Percentiles rank a stretch among this genome's conserved stretches.
These are phyloP conservation scores for Camptogramma bilineatum DNA, from an alignment of 2,888 invertebrate species.

Conservation along the genomic window DNA sequence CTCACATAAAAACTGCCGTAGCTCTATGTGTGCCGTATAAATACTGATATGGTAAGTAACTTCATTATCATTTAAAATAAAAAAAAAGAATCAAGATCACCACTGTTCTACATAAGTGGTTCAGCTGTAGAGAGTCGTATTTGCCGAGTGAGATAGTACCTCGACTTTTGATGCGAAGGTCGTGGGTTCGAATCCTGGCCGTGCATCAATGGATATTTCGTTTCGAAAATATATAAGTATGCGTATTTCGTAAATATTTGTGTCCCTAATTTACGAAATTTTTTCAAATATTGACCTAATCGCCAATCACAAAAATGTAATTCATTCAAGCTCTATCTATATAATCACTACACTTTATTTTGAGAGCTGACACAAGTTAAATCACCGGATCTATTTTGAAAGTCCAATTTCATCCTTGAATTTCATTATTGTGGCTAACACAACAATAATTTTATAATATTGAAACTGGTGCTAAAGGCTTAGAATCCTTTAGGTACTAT, in stretches of 20 bases:
- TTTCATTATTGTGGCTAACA: background rate
- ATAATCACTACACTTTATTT: background rate
- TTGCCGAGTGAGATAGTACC: too few relatives aligned
- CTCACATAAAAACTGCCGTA: background rate
- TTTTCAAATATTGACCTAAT: too few relatives aligned
- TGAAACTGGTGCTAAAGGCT: background rate
- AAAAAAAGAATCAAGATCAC: too few relatives aligned
- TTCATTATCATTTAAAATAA: background rate
- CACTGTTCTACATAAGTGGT: too few relatives aligned
- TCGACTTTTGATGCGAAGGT: too few relatives aligned
- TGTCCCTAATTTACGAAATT: too few relatives aligned
- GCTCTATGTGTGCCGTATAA: background rate
- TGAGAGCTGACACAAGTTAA: background rate
- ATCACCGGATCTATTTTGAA: background rate
- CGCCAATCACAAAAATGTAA: background rate
- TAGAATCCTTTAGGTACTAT: slow-evolving; percentile 4
- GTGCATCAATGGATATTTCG: too few relatives aligned
- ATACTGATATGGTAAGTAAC: background rate
- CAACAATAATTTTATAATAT: background rate
- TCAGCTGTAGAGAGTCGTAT: too few relatives aligned
- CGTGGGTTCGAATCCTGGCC: too few relatives aligned
- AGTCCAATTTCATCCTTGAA: background rate
- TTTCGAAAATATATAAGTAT: too few relatives aligned
- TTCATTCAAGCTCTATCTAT: background rate
- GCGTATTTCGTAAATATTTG: too few relatives aligned